phyloP scores from a whole-genome alignment of 2,797 vertebrate species.

The Melopsittacus undulatus region DNA sequence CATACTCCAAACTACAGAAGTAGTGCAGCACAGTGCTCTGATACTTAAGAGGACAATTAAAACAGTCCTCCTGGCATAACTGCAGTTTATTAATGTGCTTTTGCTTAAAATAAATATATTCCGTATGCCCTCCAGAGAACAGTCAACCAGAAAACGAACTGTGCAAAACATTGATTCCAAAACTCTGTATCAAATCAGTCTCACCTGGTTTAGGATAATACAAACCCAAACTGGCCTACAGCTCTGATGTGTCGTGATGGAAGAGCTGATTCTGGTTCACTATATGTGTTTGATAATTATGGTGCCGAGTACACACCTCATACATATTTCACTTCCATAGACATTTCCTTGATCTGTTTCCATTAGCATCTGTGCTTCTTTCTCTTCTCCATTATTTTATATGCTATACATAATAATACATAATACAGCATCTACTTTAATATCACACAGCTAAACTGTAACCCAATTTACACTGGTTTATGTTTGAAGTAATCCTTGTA shows the following conservation, averaged over 20 bases:
- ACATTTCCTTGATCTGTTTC: background rate
- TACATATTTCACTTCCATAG: background rate
- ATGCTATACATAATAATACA: background rate
- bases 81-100: background rate
- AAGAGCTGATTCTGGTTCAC: background rate
- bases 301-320: background rate
- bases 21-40: background rate
- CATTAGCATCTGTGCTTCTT: background rate
- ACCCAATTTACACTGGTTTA: background rate
- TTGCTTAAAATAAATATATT: background rate
- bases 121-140: background rate
- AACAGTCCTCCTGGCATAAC: background rate
- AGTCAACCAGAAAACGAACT: background rate
- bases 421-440: background rate
- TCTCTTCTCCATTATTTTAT: background rate
- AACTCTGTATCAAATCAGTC: background rate
- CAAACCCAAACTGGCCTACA: background rate
- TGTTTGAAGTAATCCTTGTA: background rate
- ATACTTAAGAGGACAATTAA: background rate
- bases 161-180: background rate
- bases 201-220: background rate
- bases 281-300: background rate
- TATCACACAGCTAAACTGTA: background rate
- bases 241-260: accelerated
- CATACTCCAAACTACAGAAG: background rate